Evolutionary conservation across 2,888 invertebrate genomes (phyloP), one percentile per base, ranked within the genome.

Genomic region (Cerceris rybyensis): DNA sequence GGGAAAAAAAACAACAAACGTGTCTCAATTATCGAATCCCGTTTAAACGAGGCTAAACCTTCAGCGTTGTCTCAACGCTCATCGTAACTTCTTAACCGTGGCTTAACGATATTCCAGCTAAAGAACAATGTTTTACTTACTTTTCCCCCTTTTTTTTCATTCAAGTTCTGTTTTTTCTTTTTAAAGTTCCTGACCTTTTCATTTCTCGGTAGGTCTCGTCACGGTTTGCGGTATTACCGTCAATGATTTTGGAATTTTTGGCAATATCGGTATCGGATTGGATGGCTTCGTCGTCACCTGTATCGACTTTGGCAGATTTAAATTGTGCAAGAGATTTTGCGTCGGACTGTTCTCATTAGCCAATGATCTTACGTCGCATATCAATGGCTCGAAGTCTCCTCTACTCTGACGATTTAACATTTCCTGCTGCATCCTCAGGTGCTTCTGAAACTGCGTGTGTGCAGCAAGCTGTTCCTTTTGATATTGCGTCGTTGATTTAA

Each of bases 231-330:
- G 96, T 88, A 97, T 96, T 68, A 97, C 96, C 0, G 97, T 97
- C 83, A 97, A 91, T 1, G 96, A 96, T 91, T 96, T 96, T 42
- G 97, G 97, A 90, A 97, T 96, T 92, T 96, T 96, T 63, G 96
- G 96, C 93, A 97, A 93, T 68, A 95, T 93, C 90, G 94, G 91
- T 69, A 93, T 91, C 59, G 93, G 91, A 49, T 83, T 86, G 41
- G 87, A 77, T 57, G 88, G 85, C 78, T 91, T 90, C 69, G 91
- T 92, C 67, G 91, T 90, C 46, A 92, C 91, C 80, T 92, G 92
- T 79, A 92, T 92, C 16, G 92, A 91, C 79, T 91, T 92, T 17
- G 92, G 92, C 79, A 92, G 83, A 78, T 92, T 92, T 61, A 92
- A 82, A 74, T 91, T 92, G 65, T 89, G 90, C 59, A 92, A 73